Evolutionary conservation across 2,888 invertebrate species (phyloP).

Genomic region (Sicus ferrugineus): DNA sequence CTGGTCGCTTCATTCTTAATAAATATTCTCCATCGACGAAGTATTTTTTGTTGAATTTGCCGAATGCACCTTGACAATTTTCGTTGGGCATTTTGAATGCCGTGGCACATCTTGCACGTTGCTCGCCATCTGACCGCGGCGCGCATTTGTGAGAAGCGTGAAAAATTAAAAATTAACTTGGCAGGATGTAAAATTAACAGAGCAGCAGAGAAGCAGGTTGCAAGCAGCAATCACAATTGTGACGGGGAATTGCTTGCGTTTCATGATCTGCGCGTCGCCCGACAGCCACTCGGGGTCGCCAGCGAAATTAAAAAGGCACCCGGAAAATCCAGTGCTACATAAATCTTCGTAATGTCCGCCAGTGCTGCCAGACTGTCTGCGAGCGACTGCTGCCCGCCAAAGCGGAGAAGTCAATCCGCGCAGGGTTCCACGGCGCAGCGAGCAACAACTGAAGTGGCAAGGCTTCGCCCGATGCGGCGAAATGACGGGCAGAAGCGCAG

Average conservation of each 20-base stretch:
- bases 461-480: not conserved
- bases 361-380: conserved; percentile 47
- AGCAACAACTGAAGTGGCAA: not conserved
- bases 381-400: conserved; percentile 18
- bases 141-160: too few relatives aligned
- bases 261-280: not conserved
- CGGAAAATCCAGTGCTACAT: conserved; percentile 57
- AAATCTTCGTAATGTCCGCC: conserved; percentile 55
- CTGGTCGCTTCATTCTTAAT: too few relatives aligned
- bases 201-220: too few relatives aligned
- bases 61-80: too few relatives aligned
- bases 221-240: not conserved
- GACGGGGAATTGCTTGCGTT: not conserved
- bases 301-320: conserved; percentile 30
- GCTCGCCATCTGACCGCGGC: too few relatives aligned
- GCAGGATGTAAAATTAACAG: too few relatives aligned
- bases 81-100: too few relatives aligned
- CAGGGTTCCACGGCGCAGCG: not conserved
- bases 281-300: not conserved
- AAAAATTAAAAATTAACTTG: too few relatives aligned
- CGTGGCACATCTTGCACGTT: too few relatives aligned
- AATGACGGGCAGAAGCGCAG: not conserved
- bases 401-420: conserved; percentile 43
- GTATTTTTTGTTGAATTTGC: too few relatives aligned
- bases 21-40: too few relatives aligned